A percentile compares a stretch with the other conserved stretches of the same genome.
These are phyloP conservation scores for Rhagologus leucostigma DNA, from an alignment of 2,113 vertebrate genomes.

Conservation along the genomic window DNA sequence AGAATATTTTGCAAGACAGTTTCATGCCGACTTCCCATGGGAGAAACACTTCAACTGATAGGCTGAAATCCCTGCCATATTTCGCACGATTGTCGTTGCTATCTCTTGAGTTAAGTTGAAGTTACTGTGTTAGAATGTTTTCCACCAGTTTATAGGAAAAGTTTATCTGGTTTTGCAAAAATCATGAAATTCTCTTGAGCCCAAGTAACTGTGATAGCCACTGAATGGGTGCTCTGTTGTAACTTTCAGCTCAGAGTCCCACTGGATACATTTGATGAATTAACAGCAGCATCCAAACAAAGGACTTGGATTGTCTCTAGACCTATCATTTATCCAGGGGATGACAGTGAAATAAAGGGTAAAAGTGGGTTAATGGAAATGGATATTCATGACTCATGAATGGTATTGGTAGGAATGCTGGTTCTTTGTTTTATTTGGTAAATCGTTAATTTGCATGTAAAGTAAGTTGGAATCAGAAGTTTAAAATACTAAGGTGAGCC, in stretches of 20 bases:
- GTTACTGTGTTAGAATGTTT: neutral
- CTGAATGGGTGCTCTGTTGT: neutral
- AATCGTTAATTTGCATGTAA: neutral
- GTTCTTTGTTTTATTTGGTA: neutral
- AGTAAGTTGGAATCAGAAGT: neutral
- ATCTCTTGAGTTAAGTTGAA: neutral
- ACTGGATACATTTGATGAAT: neutral
- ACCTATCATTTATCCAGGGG: neutral
- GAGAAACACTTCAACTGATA: neutral
- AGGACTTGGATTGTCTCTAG: neutral
- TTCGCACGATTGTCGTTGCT: neutral
- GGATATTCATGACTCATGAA: neutral
- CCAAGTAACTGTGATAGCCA: neutral
- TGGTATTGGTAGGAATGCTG: neutral
- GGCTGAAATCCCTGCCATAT: neutral
- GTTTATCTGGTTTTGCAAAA: neutral
- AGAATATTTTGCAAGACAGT: neutral
- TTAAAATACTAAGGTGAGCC: neutral
- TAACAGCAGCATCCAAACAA: neutral
- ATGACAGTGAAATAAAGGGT: neutral
- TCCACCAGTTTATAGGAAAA: neutral
- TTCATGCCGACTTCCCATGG: neutral
- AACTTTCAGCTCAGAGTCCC: neutral
- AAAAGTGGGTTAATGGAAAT: neutral
- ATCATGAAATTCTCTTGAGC: neutral